These are phyloP conservation scores for Hormiphora californensis DNA, from an alignment of 37 sponge, comb jelly and placozoan species.

Conservation along the genomic window DNA sequence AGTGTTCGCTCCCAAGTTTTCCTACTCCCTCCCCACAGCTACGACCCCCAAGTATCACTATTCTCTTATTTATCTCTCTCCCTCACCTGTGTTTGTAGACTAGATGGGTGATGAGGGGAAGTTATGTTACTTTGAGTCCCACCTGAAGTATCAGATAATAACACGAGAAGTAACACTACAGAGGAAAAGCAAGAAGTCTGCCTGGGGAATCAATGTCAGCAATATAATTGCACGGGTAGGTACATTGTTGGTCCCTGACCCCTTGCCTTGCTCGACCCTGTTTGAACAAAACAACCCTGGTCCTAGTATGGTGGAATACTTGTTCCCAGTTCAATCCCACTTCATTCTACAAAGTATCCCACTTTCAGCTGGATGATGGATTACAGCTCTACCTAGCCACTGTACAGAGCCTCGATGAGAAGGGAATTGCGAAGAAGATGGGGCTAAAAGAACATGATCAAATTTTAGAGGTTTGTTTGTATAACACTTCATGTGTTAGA, in stretches of 20 bases:
- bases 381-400: constrained; percentile 15
- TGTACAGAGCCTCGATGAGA: constrained; percentile 45
- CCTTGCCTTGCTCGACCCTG: background rate
- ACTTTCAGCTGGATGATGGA: constrained; percentile 41
- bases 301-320: background rate
- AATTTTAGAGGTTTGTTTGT: constrained; percentile 23
- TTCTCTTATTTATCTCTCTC: too few relatives aligned
- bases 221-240: constrained; percentile 43
- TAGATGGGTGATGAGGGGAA: background rate
- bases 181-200: constrained; percentile 36
- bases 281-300: background rate
- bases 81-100: too few relatives aligned
- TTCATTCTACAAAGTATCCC: background rate
- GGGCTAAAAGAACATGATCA: constrained; percentile 50
- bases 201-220: constrained; percentile 46
- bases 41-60: too few relatives aligned
- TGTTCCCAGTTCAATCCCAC: too few relatives aligned
- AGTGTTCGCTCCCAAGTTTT: too few relatives aligned
- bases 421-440: constrained; percentile 43
- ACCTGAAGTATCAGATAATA: constrained; percentile 38
- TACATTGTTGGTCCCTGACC: background rate
- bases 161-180: constrained; percentile 1
- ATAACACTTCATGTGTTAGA: too few relatives aligned
- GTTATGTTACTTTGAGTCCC: constrained; percentile 13
- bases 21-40: too few relatives aligned